Conservation (phyloP, 1,140 invertebrate genomes). For the Bombus superbus region DNA sequence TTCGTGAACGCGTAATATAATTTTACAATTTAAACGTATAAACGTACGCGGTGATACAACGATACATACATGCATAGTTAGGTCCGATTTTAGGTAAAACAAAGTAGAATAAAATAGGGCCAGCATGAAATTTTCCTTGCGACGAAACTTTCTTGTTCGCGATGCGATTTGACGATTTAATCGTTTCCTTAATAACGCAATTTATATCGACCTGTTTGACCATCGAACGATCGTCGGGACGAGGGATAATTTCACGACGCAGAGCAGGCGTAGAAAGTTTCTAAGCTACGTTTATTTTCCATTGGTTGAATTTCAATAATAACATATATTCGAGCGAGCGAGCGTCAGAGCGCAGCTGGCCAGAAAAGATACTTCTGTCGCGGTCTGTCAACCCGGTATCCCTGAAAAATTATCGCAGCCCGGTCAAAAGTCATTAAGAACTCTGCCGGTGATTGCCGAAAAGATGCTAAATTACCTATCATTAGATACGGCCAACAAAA, state of each 20-base stretch:
- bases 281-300: not conserved
- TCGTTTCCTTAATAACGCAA: not conserved
- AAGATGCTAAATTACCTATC: constrained; percentile 58
- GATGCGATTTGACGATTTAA: not conserved
- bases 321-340: not conserved
- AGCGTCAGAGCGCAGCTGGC: constrained; percentile 8
- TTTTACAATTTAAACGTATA: not conserved
- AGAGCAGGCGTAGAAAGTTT: not conserved
- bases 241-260: not conserved
- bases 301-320: not conserved
- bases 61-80: too few species aligned
- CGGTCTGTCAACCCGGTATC: constrained; percentile 6
- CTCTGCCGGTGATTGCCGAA: constrained; percentile 36
- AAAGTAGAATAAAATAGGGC: too few species aligned
- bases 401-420: constrained; percentile 38
- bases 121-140: not conserved
- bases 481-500: constrained; percentile 52
- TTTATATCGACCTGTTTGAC: not conserved
- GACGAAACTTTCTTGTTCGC: not conserved
- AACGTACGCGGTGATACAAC: too few species aligned
- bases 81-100: too few species aligned
- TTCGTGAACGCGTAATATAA: not conserved
- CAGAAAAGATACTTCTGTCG: constrained; percentile 11
- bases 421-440: constrained; percentile 57
- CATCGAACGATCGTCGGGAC: not conserved